A percentile compares a stretch with the other conserved stretches of the same genome.
These are phyloP conservation scores for Hedya salicella DNA, from an alignment of 2,888 invertebrate species.

Conservation along the genomic window DNA sequence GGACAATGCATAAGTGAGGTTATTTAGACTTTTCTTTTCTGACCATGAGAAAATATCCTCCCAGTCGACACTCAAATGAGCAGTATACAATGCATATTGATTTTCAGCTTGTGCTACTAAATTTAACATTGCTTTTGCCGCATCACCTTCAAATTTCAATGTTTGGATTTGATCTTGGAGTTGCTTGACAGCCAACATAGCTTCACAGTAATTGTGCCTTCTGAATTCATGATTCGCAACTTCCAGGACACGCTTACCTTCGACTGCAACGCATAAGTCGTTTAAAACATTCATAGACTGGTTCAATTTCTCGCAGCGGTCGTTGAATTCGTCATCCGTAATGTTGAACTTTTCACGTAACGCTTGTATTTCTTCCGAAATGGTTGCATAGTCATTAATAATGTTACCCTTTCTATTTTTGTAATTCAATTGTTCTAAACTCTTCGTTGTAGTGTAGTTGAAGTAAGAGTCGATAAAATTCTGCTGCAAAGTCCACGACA, in stretches of 20 bases:
- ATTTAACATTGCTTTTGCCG: slow-evolving; percentile 62
- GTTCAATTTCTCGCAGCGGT: slow-evolving; percentile 58
- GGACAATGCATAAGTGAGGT: slow-evolving; percentile 69
- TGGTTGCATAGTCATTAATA: slow-evolving; percentile 58
- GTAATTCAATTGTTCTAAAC: slow-evolving; percentile 75
- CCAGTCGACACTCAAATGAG: slow-evolving; percentile 77
- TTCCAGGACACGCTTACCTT: slow-evolving; percentile 67
- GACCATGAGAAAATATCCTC: slow-evolving; percentile 77
- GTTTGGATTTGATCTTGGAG: slow-evolving; percentile 59
- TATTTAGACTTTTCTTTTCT: slow-evolving; percentile 67
- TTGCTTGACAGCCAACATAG: slow-evolving; percentile 64
- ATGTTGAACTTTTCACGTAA: slow-evolving; percentile 56
- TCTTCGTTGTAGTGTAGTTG: slow-evolving; percentile 70
- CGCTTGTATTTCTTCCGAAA: slow-evolving; percentile 55
- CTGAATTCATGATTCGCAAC: slow-evolving; percentile 72
- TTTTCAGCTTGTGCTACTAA: slow-evolving; percentile 70
- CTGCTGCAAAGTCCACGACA: slow-evolving; percentile 75
- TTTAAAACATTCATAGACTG: slow-evolving; percentile 59
- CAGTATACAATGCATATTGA: slow-evolving; percentile 70
- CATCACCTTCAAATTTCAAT: slow-evolving; percentile 67
- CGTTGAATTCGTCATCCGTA: slow-evolving; percentile 65
- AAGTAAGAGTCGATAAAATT: slow-evolving; percentile 71
- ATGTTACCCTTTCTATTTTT: slow-evolving; percentile 70
- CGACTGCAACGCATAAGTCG: slow-evolving; percentile 64
- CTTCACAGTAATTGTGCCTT: slow-evolving; percentile 69